Evolutionary conservation across 2,113 vertebrate genomes (phyloP).

Genomic region (Picathartes gymnocephalus): DNA sequence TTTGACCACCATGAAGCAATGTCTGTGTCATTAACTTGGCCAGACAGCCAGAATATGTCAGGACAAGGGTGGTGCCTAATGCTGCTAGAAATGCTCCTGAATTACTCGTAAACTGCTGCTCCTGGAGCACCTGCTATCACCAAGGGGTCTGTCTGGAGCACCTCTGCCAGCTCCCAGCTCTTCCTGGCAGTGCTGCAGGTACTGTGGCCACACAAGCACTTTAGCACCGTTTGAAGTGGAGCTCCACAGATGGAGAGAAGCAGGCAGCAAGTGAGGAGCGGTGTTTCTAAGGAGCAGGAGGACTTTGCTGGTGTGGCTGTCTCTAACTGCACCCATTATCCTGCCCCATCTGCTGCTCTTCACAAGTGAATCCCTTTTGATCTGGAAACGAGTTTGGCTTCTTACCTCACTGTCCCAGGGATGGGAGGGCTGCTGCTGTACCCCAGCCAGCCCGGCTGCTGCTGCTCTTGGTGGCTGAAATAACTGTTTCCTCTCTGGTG

Average conservation of each 20-base stretch:
- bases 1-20: slow-evolving; percentile 33
- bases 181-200: neutral
- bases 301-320: neutral
- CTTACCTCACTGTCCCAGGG: accelerated
- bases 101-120: neutral
- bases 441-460: neutral
- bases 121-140: neutral
- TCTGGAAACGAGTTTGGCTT: neutral
- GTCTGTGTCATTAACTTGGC: slow-evolving; percentile 50
- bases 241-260: neutral
- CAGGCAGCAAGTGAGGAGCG: neutral
- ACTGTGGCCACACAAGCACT: accelerated
- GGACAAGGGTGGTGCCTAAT: slow-evolving; percentile 6
- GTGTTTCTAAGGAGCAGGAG: neutral
- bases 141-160: neutral
- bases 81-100: neutral
- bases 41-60: neutral
- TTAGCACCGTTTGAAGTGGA: neutral
- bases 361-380: neutral
- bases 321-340: neutral
- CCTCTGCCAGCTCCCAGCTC: neutral
- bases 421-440: neutral
- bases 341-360: neutral
- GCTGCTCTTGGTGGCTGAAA: neutral
- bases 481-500: neutral